These are phyloP conservation scores for Muscina levida DNA, from an alignment of 2,888 invertebrate genomes.

Conservation along the genomic window DNA sequence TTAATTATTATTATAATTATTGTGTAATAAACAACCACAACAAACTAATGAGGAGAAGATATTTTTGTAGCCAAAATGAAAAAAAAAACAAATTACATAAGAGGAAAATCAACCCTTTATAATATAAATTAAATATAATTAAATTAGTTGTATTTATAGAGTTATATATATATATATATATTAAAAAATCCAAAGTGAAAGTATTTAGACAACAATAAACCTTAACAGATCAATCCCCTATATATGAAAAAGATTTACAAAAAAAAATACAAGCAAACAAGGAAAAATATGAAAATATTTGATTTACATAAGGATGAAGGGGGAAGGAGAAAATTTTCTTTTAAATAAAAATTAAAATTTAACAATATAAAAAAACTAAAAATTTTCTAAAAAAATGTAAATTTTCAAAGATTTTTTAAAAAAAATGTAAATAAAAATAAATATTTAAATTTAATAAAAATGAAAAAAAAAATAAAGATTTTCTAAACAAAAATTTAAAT, in stretches of 20 bases:
- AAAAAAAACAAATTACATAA: conserved; percentile 40
- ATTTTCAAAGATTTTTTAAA: too few relatives aligned
- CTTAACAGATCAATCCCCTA: conserved; percentile 20
- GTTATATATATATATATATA: conserved; percentile 40
- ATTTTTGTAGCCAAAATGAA: conserved; percentile 64
- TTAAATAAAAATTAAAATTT: too few relatives aligned
- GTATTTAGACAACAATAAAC: conserved; percentile 47
- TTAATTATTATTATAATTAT: conserved; percentile 4
- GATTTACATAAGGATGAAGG: not conserved
- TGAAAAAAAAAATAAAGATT: too few relatives aligned
- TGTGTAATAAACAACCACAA: conserved; percentile 11
- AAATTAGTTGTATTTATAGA: conserved; percentile 56
- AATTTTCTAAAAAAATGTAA: too few relatives aligned
- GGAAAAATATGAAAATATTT: not conserved
- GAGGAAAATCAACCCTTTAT: too few relatives aligned
- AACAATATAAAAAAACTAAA: too few relatives aligned
- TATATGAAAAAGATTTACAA: conserved; percentile 9
- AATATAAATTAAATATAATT: conserved; percentile 30
- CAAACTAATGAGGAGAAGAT: conserved; percentile 3
- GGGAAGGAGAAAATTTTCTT: too few relatives aligned
- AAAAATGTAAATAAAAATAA: too few relatives aligned
- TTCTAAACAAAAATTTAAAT: too few relatives aligned
- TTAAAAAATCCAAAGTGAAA: conserved; percentile 23
- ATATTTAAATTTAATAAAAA: too few relatives aligned
- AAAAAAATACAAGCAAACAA: conserved; percentile 3